Percentiles rank a stretch among this genome's conserved stretches.
Conservation (phyloP, 2,888 invertebrate species). For the Tholera decimalis region DNA sequence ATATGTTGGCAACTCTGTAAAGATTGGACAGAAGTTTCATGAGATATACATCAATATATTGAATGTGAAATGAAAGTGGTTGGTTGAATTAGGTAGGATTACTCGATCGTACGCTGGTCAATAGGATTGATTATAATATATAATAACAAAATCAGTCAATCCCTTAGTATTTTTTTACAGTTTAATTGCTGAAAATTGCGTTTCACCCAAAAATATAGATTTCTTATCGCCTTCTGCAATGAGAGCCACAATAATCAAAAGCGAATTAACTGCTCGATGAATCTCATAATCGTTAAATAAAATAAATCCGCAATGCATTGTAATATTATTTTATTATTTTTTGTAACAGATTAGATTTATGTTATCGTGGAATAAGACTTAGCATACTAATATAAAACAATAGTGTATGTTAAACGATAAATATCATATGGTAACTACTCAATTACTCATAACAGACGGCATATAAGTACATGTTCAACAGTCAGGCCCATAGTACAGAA, state of each 20-base stretch:
- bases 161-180: too few relatives aligned
- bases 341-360: constrained; percentile 49
- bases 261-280: constrained; percentile 42
- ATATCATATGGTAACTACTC: not conserved
- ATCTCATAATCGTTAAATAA: constrained; percentile 47
- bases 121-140: too few relatives aligned
- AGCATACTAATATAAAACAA: too few relatives aligned
- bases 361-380: constrained; percentile 51
- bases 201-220: constrained; percentile 36
- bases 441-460: too few relatives aligned
- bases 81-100: not conserved
- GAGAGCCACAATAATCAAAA: constrained; percentile 37
- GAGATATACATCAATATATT: not conserved
- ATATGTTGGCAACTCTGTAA: not conserved
- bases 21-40: not conserved
- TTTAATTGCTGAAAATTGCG: constrained; percentile 29
- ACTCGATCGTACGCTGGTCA: too few relatives aligned
- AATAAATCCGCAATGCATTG: constrained; percentile 37
- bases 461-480: not conserved
- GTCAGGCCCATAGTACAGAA: not conserved
- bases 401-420: not conserved
- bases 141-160: too few relatives aligned
- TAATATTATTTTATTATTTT: constrained; percentile 41
- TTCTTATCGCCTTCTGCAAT: constrained; percentile 45
- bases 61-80: not conserved